Evolutionary conservation across 2,888 invertebrate genomes (phyloP).

Genomic region (Glyphotaelius pellucidus): DNA sequence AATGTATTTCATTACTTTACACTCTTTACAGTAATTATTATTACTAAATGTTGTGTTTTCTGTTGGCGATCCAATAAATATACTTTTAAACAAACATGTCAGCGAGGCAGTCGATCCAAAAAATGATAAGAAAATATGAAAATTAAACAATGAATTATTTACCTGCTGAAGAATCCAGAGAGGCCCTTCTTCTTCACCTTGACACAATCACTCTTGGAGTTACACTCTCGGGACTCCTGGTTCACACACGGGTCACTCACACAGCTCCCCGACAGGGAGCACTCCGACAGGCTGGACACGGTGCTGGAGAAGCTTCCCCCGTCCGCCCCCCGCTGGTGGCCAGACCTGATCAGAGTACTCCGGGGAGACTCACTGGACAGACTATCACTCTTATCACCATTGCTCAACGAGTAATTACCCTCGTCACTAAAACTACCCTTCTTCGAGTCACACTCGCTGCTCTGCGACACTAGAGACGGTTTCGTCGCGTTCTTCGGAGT

Average conservation of each 20-base stretch:
- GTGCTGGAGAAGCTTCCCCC: slow-evolving; percentile 83
- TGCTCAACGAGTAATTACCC: slow-evolving; percentile 76
- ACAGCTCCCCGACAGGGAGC: slow-evolving; percentile 80
- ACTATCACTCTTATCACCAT: slow-evolving; percentile 76
- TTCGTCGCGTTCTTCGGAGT: slow-evolving; percentile 56
- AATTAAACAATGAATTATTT: slow-evolving; percentile 41
- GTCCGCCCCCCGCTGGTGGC: slow-evolving; percentile 78
- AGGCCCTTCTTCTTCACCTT: slow-evolving; percentile 80
- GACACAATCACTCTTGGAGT: slow-evolving; percentile 70
- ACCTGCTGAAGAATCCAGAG: slow-evolving; percentile 82
- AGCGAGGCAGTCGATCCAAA: background rate
- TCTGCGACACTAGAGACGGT: slow-evolving; percentile 68
- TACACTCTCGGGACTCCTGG: slow-evolving; percentile 68
- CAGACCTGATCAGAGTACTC: slow-evolving; percentile 75
- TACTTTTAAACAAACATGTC: background rate
- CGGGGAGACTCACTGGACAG: slow-evolving; percentile 74
- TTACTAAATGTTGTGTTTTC: too few relatives aligned
- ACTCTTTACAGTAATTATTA: too few relatives aligned
- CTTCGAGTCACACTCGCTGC: slow-evolving; percentile 75
- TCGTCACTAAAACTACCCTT: slow-evolving; percentile 78
- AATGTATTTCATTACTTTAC: too few relatives aligned
- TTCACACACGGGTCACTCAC: slow-evolving; percentile 73
- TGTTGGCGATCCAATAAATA: too few relatives aligned
- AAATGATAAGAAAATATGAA: background rate
- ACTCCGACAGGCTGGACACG: slow-evolving; percentile 84